Conservation (phyloP, 2,113 vertebrate species). For the western clawed frog (Xenopus tropicalis) region DNA sequence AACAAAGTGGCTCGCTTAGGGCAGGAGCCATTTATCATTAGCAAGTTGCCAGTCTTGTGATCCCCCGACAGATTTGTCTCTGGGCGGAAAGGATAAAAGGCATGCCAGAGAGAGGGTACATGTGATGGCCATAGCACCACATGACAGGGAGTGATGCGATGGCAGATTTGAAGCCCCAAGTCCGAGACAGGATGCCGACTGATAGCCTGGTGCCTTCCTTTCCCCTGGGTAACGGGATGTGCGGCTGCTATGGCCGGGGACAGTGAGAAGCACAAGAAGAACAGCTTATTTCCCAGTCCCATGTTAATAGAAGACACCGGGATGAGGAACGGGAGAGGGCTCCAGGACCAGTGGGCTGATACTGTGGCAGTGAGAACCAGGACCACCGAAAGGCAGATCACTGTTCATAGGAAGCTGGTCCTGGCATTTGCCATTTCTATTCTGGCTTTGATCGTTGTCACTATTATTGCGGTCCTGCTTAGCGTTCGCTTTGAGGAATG, state of each 20-base stretch:
- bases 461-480: slow-evolving; percentile 82
- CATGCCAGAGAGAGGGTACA: not conserved
- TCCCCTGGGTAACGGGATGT: not conserved
- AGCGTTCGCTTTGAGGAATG: slow-evolving; percentile 87
- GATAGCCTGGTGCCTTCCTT: not conserved
- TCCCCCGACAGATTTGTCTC: no score
- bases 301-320: slow-evolving; percentile 80
- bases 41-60: no score
- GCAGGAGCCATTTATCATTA: not conserved
- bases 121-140: not conserved
- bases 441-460: slow-evolving; percentile 83
- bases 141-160: not conserved
- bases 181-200: not conserved
- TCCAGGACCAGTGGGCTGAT: slow-evolving; percentile 83
- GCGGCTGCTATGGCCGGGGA: slow-evolving; percentile 63
- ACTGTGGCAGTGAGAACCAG: slow-evolving; percentile 74
- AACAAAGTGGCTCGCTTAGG: slow-evolving; percentile 25
- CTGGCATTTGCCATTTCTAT: slow-evolving; percentile 87
- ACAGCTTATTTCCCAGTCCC: slow-evolving; percentile 54
- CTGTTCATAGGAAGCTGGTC: slow-evolving; percentile 81
- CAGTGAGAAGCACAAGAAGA: slow-evolving; percentile 53
- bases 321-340: slow-evolving; percentile 77
- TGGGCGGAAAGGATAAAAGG: not conserved
- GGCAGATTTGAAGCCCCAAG: slow-evolving; percentile 6
- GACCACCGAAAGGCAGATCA: slow-evolving; percentile 82